A percentile compares a stretch with the other conserved stretches of the same genome.
Evolutionary conservation across 1,140 invertebrate genomes (phyloP).

Genomic region (Macrosteles quadrilineatus): DNA sequence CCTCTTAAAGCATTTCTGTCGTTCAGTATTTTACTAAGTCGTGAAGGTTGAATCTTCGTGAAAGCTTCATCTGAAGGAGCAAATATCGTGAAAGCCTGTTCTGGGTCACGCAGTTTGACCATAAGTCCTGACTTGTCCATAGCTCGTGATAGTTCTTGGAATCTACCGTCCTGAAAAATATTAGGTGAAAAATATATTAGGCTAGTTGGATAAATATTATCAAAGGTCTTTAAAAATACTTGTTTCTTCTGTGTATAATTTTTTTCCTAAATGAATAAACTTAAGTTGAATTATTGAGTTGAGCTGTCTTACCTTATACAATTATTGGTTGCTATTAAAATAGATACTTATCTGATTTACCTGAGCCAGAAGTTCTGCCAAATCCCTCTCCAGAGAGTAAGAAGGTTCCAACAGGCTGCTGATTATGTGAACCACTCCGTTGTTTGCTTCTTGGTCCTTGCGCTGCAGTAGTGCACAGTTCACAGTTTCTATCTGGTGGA

Average conservation of each 20-base stretch:
- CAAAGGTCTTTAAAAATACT: neutral
- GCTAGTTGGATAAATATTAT: neutral
- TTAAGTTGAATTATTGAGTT: neutral
- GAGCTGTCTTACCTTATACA: too few species aligned
- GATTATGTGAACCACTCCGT: slow-evolving; percentile 70
- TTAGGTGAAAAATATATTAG: neutral
- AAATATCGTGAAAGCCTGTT: slow-evolving; percentile 56
- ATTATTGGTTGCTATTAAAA: too few species aligned
- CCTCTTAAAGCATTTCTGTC: slow-evolving; percentile 49
- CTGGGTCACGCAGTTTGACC: slow-evolving; percentile 43
- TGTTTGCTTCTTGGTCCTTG: slow-evolving; percentile 60
- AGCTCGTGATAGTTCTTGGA: slow-evolving; percentile 57
- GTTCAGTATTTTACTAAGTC: slow-evolving; percentile 48
- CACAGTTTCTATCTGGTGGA: slow-evolving; percentile 55
- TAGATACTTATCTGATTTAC: too few species aligned
- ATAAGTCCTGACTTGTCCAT: slow-evolving; percentile 54
- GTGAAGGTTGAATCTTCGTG: slow-evolving; percentile 51
- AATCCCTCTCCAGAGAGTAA: slow-evolving; percentile 40
- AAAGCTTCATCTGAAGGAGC: slow-evolving; percentile 65
- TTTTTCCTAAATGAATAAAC: too few species aligned
- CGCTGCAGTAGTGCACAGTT: slow-evolving; percentile 56
- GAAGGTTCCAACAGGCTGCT: slow-evolving; percentile 63
- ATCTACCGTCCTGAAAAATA: slow-evolving; percentile 54
- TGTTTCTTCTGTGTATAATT: neutral
- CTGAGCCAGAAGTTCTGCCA: slow-evolving; percentile 44